Percentiles rank a stretch among this genome's conserved stretches.
These are phyloP conservation scores for Trichonephila clavipes DNA, from an alignment of 1,140 invertebrate genomes.

Conservation along the genomic window DNA sequence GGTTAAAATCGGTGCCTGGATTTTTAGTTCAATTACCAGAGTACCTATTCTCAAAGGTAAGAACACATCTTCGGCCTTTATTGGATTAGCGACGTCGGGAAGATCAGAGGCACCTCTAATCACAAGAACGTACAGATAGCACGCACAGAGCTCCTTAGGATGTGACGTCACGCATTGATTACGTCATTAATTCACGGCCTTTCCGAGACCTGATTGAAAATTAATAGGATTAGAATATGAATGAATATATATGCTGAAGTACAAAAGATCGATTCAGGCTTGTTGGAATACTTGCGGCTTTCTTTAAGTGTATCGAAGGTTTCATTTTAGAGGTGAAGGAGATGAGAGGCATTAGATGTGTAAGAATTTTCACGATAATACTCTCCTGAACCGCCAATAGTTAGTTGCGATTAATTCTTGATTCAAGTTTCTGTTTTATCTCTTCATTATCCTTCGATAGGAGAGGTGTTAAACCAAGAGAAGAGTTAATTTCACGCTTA, in stretches of 20 bases:
- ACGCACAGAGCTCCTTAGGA: too few relatives aligned
- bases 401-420: constrained; percentile 9
- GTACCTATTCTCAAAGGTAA: not conserved
- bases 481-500: constrained; percentile 14
- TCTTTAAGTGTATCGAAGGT: not conserved
- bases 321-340: not conserved
- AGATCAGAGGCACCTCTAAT: constrained; percentile 4
- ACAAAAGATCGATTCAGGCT: not conserved
- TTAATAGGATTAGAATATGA: constrained; percentile 61
- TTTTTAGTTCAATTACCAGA: constrained; percentile 9
- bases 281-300: not conserved
- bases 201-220: constrained; percentile 48
- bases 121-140: not conserved
- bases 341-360: not conserved
- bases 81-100: not conserved
- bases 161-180: constrained; percentile 2
- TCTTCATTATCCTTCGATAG: not conserved
- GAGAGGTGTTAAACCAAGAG: not conserved
- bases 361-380: not conserved
- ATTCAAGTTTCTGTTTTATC: not conserved
- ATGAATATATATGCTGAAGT: constrained; percentile 34
- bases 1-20: not conserved
- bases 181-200: constrained; percentile 23
- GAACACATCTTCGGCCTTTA: constrained; percentile 10
- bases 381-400: not conserved